These are phyloP conservation scores for Brachyhypopomus gauderio DNA, from an alignment of 2,113 vertebrate species.

Conservation along the genomic window DNA sequence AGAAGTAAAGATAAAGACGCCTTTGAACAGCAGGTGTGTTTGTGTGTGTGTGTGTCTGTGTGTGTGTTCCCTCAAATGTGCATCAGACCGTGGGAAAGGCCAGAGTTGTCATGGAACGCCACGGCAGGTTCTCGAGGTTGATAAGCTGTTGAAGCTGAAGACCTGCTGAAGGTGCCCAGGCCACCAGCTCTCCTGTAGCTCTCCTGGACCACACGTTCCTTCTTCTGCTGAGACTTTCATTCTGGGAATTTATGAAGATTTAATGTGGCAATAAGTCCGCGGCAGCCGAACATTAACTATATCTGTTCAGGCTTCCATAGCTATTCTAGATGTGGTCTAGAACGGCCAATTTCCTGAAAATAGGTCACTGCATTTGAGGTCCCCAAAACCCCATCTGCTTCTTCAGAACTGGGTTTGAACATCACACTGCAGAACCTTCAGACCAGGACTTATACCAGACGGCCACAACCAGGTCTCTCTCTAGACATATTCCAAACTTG, in stretches of 20 bases:
- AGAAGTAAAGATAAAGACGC: background rate
- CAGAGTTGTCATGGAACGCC: background rate
- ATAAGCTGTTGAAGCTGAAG: slow-evolving; percentile 17
- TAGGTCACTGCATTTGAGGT: slow-evolving; percentile 18
- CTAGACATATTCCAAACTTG: too few species aligned
- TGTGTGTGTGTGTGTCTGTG: background rate
- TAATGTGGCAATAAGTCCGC: slow-evolving; percentile 19
- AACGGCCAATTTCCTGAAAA: background rate
- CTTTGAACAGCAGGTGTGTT: slow-evolving; percentile 29
- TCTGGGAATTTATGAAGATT: slow-evolving; percentile 20
- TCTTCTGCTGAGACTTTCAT: slow-evolving; percentile 37
- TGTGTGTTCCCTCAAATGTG: background rate
- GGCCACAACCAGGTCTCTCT: too few species aligned
- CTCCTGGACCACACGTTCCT: slow-evolving; percentile 39
- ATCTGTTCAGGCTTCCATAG: background rate
- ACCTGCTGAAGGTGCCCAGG: slow-evolving; percentile 21
- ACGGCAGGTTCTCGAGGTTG: slow-evolving; percentile 16
- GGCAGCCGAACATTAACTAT: slow-evolving; percentile 41
- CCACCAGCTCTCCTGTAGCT: slow-evolving; percentile 39
- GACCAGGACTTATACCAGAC: background rate
- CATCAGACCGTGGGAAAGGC: background rate
- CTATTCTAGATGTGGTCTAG: background rate
- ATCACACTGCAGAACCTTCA: background rate
- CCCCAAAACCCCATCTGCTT: background rate
- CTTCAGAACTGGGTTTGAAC: too few species aligned